Conservation (phyloP, 2,888 invertebrate genomes). For the Acleris sparsana region DNA sequence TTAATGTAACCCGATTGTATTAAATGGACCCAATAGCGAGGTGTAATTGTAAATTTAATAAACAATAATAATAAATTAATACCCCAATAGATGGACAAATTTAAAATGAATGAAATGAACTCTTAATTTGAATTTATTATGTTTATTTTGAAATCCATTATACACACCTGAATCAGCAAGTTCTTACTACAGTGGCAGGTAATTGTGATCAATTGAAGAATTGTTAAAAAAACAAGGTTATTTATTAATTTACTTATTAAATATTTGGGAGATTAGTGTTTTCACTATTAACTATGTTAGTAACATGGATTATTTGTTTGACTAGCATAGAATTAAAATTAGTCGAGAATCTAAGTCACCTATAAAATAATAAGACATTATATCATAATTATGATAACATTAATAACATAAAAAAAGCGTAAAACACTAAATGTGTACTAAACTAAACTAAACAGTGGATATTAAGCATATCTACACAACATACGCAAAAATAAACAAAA, state of each 20-base stretch:
- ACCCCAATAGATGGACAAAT: no score
- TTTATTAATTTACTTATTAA: not conserved
- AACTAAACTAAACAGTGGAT: slow-evolving; percentile 31
- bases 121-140: no score
- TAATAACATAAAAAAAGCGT: slow-evolving; percentile 48
- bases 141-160: no score
- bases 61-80: no score
- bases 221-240: no score
- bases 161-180: no score
- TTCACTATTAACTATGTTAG: slow-evolving; percentile 44
- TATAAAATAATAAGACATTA: slow-evolving; percentile 17
- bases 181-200: no score
- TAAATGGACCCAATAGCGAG: no score
- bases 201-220: no score
- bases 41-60: no score
- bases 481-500: slow-evolving; percentile 60
- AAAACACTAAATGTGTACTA: slow-evolving; percentile 62
- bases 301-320: slow-evolving; percentile 42
- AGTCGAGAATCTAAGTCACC: slow-evolving; percentile 47
- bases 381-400: slow-evolving; percentile 13
- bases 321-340: slow-evolving; percentile 66
- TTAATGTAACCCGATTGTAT: no score
- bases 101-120: no score
- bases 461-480: slow-evolving; percentile 57
- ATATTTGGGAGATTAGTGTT: not conserved